A percentile compares a stretch with the other conserved stretches of the same genome.
These are phyloP conservation scores for Ephydatia muelleri DNA, from an alignment of 37 sponge, comb jelly and placozoan species.

Conservation along the genomic window DNA sequence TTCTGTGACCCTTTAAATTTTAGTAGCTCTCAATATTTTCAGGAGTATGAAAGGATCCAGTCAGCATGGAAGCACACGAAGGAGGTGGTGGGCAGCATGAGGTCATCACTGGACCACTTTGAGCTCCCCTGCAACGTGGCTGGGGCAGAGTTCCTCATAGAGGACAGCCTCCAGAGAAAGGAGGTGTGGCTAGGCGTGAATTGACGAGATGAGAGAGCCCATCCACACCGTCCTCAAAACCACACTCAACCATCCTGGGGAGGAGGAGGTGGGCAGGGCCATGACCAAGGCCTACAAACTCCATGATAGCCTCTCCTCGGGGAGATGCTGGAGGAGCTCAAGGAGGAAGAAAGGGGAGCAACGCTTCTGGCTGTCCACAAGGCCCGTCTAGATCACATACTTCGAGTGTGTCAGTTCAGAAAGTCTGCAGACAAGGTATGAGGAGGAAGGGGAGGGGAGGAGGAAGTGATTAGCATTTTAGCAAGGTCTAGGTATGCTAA, in stretches of 20 bases:
- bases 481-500: too few relatives aligned
- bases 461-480: too few relatives aligned
- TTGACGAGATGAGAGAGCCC: slow-evolving; percentile 46
- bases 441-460: not conserved
- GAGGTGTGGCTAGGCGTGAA: slow-evolving; percentile 49
- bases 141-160: slow-evolving; percentile 67
- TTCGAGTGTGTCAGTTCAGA: slow-evolving; percentile 62
- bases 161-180: slow-evolving; percentile 67
- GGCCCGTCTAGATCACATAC: slow-evolving; percentile 68
- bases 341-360: slow-evolving; percentile 56
- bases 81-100: slow-evolving; percentile 31
- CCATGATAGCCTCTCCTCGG: slow-evolving; percentile 41
- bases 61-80: slow-evolving; percentile 12
- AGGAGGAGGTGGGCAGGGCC: not conserved
- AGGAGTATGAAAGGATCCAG: slow-evolving; percentile 57
- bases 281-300: slow-evolving; percentile 35
- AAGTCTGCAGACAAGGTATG: slow-evolving; percentile 69
- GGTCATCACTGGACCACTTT: slow-evolving; percentile 10
- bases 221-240: slow-evolving; percentile 25
- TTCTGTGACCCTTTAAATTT: not conserved
- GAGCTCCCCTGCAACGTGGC: slow-evolving; percentile 40
- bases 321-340: slow-evolving; percentile 31
- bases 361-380: slow-evolving; percentile 69
- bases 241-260: slow-evolving; percentile 15
- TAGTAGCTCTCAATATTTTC: not conserved